Evolutionary conservation across 35 echinoderm and acorn worm genomes (phyloP).

Genomic region (Chiridota heheva): DNA sequence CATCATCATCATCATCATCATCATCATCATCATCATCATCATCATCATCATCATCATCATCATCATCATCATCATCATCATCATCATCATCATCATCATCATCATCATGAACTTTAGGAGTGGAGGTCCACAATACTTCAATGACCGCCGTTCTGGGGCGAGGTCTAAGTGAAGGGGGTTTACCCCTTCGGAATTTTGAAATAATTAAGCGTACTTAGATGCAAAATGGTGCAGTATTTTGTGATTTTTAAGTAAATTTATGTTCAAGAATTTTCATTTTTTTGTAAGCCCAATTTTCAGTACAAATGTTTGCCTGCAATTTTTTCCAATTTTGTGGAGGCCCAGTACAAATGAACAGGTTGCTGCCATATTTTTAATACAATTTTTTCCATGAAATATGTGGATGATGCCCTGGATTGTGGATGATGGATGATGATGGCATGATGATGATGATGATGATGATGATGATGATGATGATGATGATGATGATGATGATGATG

Average conservation of each 20-base stretch:
- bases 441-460: conserved; percentile 14
- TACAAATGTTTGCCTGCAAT: neutral
- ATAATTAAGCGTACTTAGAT: no score
- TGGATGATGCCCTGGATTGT: no score
- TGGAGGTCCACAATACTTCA: neutral
- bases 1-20: conserved; percentile 15
- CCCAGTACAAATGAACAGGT: neutral
- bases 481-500: neutral
- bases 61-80: conserved; percentile 26
- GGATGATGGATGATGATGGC: neutral
- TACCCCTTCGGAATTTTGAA: neutral
- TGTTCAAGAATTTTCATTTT: neutral
- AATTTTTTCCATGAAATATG: neutral
- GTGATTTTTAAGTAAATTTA: no score
- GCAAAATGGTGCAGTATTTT: no score
- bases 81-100: conserved; percentile 22
- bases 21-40: conserved; percentile 5
- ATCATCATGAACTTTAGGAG: neutral
- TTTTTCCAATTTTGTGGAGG: neutral
- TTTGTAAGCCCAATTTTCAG: neutral
- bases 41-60: conserved; percentile 19
- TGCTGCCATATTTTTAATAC: neutral
- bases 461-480: conserved; percentile 11
- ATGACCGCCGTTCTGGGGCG: no score
- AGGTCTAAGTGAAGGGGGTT: neutral